Evolutionary conservation across 2,888 invertebrate species (phyloP), one percentile per base, ranked within the genome.

Genomic region (Incurvaria masculella): DNA sequence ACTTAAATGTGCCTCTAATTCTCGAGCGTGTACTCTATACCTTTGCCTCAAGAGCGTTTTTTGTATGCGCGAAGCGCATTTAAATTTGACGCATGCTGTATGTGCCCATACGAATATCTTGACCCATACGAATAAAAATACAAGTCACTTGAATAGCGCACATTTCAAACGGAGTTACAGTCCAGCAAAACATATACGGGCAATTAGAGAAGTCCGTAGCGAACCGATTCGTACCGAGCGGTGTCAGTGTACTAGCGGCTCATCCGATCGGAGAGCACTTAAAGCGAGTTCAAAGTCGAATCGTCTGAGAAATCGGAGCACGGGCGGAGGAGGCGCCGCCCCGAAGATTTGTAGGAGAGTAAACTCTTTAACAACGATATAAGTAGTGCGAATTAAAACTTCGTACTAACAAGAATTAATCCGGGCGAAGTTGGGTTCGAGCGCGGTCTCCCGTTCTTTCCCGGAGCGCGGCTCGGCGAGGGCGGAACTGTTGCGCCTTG

Each of bases 351-450:
- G 64, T 63, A 68, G 72, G 68, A 63, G 62, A 21, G 39, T 43
- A 33, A 45, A 49, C 50, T 50, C 41, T 49, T 48, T 49, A 51
- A 69, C 68, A 66, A 66, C 63, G 54, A 67, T 66, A 67, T 69
- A 76, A 79, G 68, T 73, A 75, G 71, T 63, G 65, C 65, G 82
- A 81, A 81, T 82, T 81, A 81, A 83, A 83, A 83, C 81, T 81
- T 81, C 75, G 69, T 71, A 80, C 81, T 79, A 79, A 80, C 78
- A 78, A 68, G 78, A 72, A 74, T 79, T 80, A 80, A 75, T 72
- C 68, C 66, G 49, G 20, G 26, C 4, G 21, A 38, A 43, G 27
- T 43, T 40, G 45, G n/a, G 45, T 45, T 18, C 41, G 6, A 39
- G 39, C 23, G 45, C 19, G 39, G 40, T 20, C n/a, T 21, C 39